These are phyloP conservation scores for Muraenolepis orangiensis DNA, from an alignment of 2,797 vertebrate species.

Conservation along the genomic window DNA sequence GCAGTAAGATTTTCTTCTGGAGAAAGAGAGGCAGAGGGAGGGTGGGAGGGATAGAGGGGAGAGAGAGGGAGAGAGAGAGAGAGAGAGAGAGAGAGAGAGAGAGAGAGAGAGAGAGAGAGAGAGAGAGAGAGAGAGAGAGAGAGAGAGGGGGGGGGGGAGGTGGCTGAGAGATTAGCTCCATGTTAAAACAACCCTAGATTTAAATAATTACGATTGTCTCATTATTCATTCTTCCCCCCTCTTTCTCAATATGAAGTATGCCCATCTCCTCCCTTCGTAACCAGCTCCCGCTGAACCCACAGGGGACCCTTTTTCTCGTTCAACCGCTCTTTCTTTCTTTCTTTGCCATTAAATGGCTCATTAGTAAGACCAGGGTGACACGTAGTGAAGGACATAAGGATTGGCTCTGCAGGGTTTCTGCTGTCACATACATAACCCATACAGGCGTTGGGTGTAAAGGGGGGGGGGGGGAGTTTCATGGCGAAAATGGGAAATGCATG, in stretches of 20 bases:
- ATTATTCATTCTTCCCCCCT: slow-evolving; percentile 67
- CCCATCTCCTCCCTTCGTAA: slow-evolving; percentile 54
- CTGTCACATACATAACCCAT: slow-evolving; percentile 43
- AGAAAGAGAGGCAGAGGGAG: slow-evolving; percentile 7
- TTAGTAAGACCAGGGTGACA: slow-evolving; percentile 62
- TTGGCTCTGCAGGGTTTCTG: slow-evolving; percentile 55
- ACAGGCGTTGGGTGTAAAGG: no score
- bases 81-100: neutral
- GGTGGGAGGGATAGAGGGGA: neutral
- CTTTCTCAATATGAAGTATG: slow-evolving; percentile 69
- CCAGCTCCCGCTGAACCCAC: slow-evolving; percentile 55
- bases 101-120: no score
- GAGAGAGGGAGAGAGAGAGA: no score
- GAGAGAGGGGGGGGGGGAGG: slow-evolving; percentile 14
- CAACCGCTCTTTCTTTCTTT: slow-evolving; percentile 55
- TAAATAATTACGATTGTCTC: slow-evolving; percentile 30
- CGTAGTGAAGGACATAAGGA: slow-evolving; percentile 63
- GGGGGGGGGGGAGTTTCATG: neutral
- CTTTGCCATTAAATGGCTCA: slow-evolving; percentile 64
- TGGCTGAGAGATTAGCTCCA: slow-evolving; percentile 57
- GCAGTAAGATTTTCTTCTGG: slow-evolving; percentile 21
- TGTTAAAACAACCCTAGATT: slow-evolving; percentile 43
- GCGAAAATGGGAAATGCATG: neutral
- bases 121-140: neutral
- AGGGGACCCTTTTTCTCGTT: slow-evolving; percentile 48